These are phyloP conservation scores for Gephyroberyx darwinii DNA, from an alignment of 2,797 vertebrate species.

Conservation along the genomic window DNA sequence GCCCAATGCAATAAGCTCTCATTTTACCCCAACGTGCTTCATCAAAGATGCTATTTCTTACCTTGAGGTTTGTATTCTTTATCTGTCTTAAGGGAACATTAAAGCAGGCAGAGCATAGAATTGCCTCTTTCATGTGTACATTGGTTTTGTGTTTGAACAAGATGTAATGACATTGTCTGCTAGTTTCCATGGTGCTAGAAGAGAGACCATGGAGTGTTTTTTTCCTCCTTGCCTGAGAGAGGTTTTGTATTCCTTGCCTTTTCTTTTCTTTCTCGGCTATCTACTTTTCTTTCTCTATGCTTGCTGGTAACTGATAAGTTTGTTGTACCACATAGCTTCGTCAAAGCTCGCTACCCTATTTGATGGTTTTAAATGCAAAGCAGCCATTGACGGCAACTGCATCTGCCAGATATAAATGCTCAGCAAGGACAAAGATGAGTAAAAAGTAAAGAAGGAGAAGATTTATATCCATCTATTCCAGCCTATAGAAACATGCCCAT, in stretches of 20 bases:
- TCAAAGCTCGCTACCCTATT: constrained; percentile 11
- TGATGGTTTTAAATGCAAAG: constrained; percentile 29
- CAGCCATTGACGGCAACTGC: constrained; percentile 17
- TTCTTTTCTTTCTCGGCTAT: constrained; percentile 23
- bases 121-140: constrained; percentile 65
- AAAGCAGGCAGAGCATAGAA: constrained; percentile 65
- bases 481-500: no score
- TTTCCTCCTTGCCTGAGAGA: not conserved
- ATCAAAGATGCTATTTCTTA: constrained; percentile 59
- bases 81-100: constrained; percentile 57
- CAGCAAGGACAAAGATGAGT: no score
- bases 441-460: no score
- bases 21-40: constrained; percentile 53
- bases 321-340: constrained; percentile 25
- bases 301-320: constrained; percentile 19
- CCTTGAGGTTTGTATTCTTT: constrained; percentile 58
- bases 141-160: constrained; percentile 67
- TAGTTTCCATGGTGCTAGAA: constrained; percentile 58
- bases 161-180: constrained; percentile 62
- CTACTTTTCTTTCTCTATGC: constrained; percentile 26
- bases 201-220: constrained; percentile 16
- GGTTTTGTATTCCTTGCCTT: constrained; percentile 30
- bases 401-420: not conserved
- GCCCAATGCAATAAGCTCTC: constrained; percentile 39
- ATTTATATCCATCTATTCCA: no score